Evolutionary conservation across 2,113 vertebrate genomes (phyloP).

Genomic region (Scolopax mira): DNA sequence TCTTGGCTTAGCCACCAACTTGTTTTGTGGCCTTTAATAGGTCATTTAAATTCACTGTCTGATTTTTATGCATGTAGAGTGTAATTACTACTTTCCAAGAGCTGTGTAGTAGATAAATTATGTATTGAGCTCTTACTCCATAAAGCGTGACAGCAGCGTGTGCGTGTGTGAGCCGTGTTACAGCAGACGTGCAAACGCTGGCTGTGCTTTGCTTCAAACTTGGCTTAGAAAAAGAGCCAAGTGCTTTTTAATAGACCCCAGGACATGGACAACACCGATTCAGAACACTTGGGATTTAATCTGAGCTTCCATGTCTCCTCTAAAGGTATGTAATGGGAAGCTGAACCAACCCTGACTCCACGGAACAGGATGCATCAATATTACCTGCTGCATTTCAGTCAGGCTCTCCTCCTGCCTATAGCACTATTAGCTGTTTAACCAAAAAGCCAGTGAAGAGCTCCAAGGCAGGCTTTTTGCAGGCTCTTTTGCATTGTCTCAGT

Average conservation of each 20-base stretch:
- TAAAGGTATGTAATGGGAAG: not conserved
- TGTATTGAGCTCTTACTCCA: not conserved
- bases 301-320: not conserved
- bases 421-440: not conserved
- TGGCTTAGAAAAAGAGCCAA: not conserved
- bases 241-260: not conserved
- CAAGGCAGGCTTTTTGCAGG: constrained; percentile 36
- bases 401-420: not conserved
- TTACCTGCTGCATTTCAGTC: not conserved
- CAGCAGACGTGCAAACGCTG: not conserved
- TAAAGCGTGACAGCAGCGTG: not conserved
- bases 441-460: not conserved
- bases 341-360: not conserved
- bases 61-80: not conserved
- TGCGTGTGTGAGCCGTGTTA: not conserved
- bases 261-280: not conserved
- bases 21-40: constrained; percentile 36
- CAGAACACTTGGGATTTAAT: not conserved
- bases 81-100: constrained; percentile 3
- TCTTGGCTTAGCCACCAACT: constrained; percentile 9
- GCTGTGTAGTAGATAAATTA: constrained; percentile 22
- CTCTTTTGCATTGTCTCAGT: constrained; percentile 36
- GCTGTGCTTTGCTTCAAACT: not conserved
- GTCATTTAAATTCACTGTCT: constrained; percentile 25
- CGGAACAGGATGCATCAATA: not conserved